Evolutionary conservation across 2,797 vertebrate species (phyloP), one percentile per base, ranked within the genome.

Genomic region (Muraenolepis orangiensis): DNA sequence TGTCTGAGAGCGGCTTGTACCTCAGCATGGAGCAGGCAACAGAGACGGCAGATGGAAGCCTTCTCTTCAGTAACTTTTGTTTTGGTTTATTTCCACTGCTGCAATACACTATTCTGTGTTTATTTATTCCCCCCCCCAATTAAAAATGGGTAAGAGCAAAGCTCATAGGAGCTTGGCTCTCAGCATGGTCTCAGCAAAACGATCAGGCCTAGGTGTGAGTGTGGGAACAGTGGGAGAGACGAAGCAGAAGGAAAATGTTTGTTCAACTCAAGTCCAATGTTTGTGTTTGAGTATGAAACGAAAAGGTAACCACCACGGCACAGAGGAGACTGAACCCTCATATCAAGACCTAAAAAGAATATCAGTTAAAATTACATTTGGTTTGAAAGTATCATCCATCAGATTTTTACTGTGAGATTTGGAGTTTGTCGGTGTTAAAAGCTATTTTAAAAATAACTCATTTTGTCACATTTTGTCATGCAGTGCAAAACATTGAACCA

Each of bases 1-100:
- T 78, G 70, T 75, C 71, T 74, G 78, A 72, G 82, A 79, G 78
- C 72, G 36, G 64, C 69, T 77, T 79, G 72, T 46, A 26, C 73
- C 72, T 18, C 42, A 31, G 26, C 38, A 70, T 66, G 51, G 66
- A 79, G 77, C 3, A 73, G 34, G 75, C 18, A 32, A 10, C 10
- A 4, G 42, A 29, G 72, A 34, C 51, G 0, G 36, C 32, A 28
- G 57, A 36, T 36, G 72, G 69, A 61, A 28, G 68, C 66, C 66
- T 29, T 29, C 30, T 38, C 28, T 20, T 6, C 13, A 4, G n/a
- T 70, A 74, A 57, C 42, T 57, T 57, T 46, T 46, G 1, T 11
- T 64, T 64, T n/a, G n/a, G n/a, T 26, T 64, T 61, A 20, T 64
- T 64, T 42, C 16, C 18, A 38, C 66, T 74, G 34, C 13, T 23